Evolutionary conservation across 1,140 invertebrate genomes (phyloP).

Genomic region (Aethina tumida): DNA sequence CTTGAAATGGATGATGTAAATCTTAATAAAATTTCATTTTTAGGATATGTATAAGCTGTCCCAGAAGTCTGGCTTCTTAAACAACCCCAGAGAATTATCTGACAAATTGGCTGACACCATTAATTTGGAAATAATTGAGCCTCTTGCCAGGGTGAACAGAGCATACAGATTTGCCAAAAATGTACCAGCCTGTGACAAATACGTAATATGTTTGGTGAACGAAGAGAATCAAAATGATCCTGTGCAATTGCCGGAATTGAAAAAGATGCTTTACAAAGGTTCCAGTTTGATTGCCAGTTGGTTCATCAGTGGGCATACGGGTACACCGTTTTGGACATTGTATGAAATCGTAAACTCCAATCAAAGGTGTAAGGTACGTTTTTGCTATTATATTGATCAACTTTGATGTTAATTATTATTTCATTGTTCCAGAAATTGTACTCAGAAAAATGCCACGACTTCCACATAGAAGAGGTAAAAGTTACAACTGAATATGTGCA

Average conservation of each 20-base stretch:
- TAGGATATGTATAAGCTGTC: slow-evolving; percentile 58
- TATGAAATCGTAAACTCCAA: slow-evolving; percentile 43
- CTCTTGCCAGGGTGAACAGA: slow-evolving; percentile 61
- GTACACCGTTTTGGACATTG: slow-evolving; percentile 46
- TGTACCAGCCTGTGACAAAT: slow-evolving; percentile 59
- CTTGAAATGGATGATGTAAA: too few species aligned
- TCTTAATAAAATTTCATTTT: slow-evolving; percentile 23
- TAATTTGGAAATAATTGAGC: slow-evolving; percentile 69
- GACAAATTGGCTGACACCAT: slow-evolving; percentile 64
- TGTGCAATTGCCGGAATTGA: slow-evolving; percentile 45
- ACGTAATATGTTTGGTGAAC: slow-evolving; percentile 67
- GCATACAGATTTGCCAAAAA: slow-evolving; percentile 62
- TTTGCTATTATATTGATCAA: not conserved
- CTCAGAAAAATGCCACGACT: slow-evolving; percentile 59
- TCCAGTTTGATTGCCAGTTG: slow-evolving; percentile 62
- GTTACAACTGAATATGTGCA: slow-evolving; percentile 71
- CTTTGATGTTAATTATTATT: slow-evolving; percentile 6
- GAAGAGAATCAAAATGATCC: slow-evolving; percentile 43
- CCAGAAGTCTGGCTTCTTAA: slow-evolving; percentile 51
- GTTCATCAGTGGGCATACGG: slow-evolving; percentile 48
- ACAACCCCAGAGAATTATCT: slow-evolving; percentile 54
- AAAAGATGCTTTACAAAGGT: slow-evolving; percentile 54
- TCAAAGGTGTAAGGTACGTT: slow-evolving; percentile 42
- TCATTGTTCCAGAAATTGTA: slow-evolving; percentile 50
- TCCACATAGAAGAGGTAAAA: slow-evolving; percentile 68